Percentiles rank a stretch among this genome's conserved stretches.
Evolutionary conservation across 1,140 invertebrate species (phyloP).

Genomic region (Cherax quadricarinatus): DNA sequence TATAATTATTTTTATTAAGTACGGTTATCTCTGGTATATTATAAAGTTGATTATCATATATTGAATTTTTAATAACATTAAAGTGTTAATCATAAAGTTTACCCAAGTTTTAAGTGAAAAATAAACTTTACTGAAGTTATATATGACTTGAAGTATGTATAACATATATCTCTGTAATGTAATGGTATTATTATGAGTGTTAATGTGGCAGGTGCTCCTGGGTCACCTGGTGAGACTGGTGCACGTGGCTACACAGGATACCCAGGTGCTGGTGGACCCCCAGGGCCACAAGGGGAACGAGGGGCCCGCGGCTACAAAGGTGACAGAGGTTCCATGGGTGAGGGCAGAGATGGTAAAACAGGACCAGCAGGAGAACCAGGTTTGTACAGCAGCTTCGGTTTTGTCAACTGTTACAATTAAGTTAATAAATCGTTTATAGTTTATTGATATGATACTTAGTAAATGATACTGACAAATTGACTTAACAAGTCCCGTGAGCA

Average conservation of each 20-base stretch:
- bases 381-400: conserved; percentile 3
- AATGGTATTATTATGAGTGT: no score
- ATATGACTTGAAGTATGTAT: no score
- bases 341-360: conserved; percentile 63
- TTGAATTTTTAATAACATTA: no score
- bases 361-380: conserved; percentile 71
- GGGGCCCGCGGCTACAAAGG: conserved; percentile 69
- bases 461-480: no score
- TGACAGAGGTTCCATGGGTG: conserved; percentile 64
- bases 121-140: no score
- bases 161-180: no score
- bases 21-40: no score
- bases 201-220: conserved; percentile 64
- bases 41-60: no score
- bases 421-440: not conserved
- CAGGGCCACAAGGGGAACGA: conserved; percentile 56
- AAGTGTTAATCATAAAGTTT: no score
- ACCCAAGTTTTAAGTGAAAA: no score
- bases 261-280: conserved; percentile 66
- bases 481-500: no score
- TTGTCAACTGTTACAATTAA: not conserved
- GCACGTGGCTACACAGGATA: conserved; percentile 73
- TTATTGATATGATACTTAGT: not conserved
- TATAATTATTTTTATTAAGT: no score
- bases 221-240: conserved; percentile 71